Base-by-base conservation (phyloP, 1,140 invertebrate species). In the Conopomorpha cramerella region DNA sequence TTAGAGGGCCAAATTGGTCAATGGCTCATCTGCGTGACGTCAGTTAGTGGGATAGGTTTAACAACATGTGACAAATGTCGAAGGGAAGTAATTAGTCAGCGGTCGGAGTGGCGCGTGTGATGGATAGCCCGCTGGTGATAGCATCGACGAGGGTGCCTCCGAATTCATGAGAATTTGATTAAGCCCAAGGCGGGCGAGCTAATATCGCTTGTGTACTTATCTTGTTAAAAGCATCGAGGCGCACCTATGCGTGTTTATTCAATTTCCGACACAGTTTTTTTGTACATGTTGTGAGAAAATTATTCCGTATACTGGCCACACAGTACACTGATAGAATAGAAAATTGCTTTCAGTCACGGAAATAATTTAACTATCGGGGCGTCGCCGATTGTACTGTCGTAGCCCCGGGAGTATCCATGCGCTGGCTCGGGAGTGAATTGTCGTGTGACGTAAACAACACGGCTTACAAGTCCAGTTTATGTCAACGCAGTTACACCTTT, bases 211-310 rank as follows among this genome's bases (percentile, higher is more conserved):
- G 57, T 51, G 58, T 60, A 62, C 66, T 65, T 66, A 55, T 66
- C 52, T 52, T 62, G 58, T 66, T 58, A 66, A 55, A 56, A 42
- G 51, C 49, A 40, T 41, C 48, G 46, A 46, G 54, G 43, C 52
- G 49, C 52, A 50, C 46, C 38, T 51, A 52, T 59, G 60, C 60
- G 55, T 70, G 65, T 64, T 70, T 66, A 64, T 70, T 63, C 63
- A 68, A 61, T 68, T 63, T 63, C 33, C 40, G 40, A 55, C n/a
- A n/a, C n/a, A n/a, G n/a, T n/a, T n/a, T n/a, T n/a, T n/a, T n/a
- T n/a, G n/a, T n/a, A n/a, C n/a, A n/a, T n/a, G n/a, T n/a, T n/a
- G n/a, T n/a, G n/a, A n/a, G n/a, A n/a, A n/a, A n/a, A n/a, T n/a
- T n/a, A n/a, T n/a, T n/a, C n/a, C n/a, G n/a, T n/a, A n/a, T n/a